Conservation (phyloP, 2,888 invertebrate species). For the Salpingus planirostris region DNA sequence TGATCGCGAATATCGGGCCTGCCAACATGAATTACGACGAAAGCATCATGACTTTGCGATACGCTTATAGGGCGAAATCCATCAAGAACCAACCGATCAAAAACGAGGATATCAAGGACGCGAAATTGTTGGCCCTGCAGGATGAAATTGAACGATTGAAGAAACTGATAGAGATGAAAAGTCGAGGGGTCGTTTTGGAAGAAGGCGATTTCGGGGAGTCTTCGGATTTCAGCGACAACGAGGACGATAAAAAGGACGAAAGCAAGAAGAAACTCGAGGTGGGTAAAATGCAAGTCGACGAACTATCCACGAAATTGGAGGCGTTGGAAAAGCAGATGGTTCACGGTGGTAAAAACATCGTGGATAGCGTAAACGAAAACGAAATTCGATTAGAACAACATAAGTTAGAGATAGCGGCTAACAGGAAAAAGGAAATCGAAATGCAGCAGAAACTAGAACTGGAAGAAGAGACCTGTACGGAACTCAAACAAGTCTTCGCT, state of each 20-base stretch:
- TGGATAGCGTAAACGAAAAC: constrained; percentile 92
- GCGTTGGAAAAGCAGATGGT: constrained; percentile 91
- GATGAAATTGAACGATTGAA: constrained; percentile 73
- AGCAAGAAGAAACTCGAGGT: constrained; percentile 41
- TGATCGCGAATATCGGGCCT: constrained; percentile 99
- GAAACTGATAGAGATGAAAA: constrained; percentile 33
- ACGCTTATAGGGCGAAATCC: constrained; percentile 95
- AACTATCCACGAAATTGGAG: constrained; percentile 67
- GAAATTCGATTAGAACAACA: constrained; percentile 82
- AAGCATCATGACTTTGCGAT: constrained; percentile 85
- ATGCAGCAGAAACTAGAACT: constrained; percentile 90
- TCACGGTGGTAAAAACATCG: constrained; percentile 87
- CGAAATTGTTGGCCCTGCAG: constrained; percentile 86
- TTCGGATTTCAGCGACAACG: constrained; percentile 20
- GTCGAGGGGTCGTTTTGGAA: constrained; percentile 31
- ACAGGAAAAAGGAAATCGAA: constrained; percentile 74
- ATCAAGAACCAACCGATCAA: constrained; percentile 98
- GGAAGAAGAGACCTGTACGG: constrained; percentile 87
- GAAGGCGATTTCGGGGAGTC: constrained; percentile 19
- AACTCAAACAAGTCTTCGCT: constrained; percentile 83
- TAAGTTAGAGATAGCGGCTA: constrained; percentile 79
- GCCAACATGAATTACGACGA: constrained; percentile 98
- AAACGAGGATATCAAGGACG: constrained; percentile 99
- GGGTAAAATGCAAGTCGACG: constrained; percentile 59
- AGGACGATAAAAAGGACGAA: constrained; percentile 38